These are phyloP conservation scores for Melanotaenia trifasciata DNA, from an alignment of 2,797 vertebrate genomes.

Conservation along the genomic window DNA sequence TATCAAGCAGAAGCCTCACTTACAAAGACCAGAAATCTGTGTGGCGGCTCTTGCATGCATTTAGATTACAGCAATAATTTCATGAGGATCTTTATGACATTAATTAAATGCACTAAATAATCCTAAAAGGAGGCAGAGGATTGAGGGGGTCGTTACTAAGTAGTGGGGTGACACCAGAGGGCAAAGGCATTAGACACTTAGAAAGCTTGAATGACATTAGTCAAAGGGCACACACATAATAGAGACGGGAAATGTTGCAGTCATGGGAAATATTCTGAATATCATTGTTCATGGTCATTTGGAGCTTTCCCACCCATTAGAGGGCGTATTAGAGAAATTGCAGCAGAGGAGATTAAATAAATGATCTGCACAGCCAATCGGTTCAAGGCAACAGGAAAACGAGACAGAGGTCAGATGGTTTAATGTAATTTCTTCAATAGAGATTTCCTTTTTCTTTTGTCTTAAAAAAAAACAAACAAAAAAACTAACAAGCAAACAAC, in stretches of 20 bases:
- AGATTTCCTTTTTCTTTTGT: not conserved
- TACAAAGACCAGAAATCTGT: not conserved
- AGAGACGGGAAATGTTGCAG: constrained; percentile 63
- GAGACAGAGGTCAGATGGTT: constrained; percentile 6
- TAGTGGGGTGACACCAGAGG: constrained; percentile 74
- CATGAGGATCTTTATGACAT: constrained; percentile 1
- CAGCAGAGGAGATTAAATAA: constrained; percentile 22
- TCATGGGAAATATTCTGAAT: constrained; percentile 71
- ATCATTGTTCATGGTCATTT: constrained; percentile 53
- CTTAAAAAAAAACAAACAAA: too few species aligned
- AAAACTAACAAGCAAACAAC: too few species aligned
- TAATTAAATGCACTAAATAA: constrained; percentile 33
- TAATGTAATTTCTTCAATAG: constrained; percentile 6
- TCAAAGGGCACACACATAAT: constrained; percentile 66
- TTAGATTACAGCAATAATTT: constrained; percentile 35
- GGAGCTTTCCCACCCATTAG: constrained; percentile 56
- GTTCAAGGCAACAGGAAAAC: constrained; percentile 42
- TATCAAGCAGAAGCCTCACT: constrained; percentile 4
- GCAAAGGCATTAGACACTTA: constrained; percentile 75
- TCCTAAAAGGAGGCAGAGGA: constrained; percentile 43
- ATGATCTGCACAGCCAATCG: constrained; percentile 26
- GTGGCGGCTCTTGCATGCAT: constrained; percentile 2
- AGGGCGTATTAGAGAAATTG: constrained; percentile 39
- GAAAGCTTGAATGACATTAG: constrained; percentile 70
- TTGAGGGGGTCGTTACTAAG: constrained; percentile 57